Evolutionary conservation across 2,888 invertebrate species (phyloP), one percentile per base, ranked within the genome.

Genomic region (Andricus curvator): DNA sequence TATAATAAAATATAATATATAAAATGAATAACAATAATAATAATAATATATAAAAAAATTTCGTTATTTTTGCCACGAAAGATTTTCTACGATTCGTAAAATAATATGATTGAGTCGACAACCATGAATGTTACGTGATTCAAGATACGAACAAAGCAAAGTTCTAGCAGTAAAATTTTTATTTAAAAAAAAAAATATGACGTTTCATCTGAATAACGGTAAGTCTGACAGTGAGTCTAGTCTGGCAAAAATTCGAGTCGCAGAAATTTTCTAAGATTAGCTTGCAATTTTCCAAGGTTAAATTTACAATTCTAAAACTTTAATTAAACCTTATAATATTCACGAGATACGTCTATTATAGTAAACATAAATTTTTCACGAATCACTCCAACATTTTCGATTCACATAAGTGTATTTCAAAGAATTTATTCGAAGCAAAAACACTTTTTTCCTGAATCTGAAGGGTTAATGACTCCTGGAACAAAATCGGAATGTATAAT

Each of bases 401-500:
- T 8, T 22, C 60, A 60, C 11, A 60, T 22, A 2, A 44, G 44
- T 68, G 17, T 11, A 15, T 25, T 62, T 5, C 9, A 62, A 15
- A 22, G 13, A 22, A 56, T 56, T n/a, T n/a, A 8, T 56, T n/a
- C 8, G 17, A 51, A 20, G 4, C 4, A 9, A 9, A 56, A 56
- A n/a, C 1, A n/a, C n/a, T 2, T 56, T 56, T 56, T 56, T n/a
- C n/a, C n/a, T 56, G n/a, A n/a, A 56, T 56, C 56, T n/a, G n/a
- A 67, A 33, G 20, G 41, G 70, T 29, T 70, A 70, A 70, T 29
- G 68, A 22, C 48, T 70, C 17, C 51, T 4, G 48, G 17, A 20
- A 70, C 29, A 9, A 29, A 70, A 51, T 33, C 48, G 48, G 70
- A 66, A 66, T 66, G 37, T 66, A 41, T 37, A 66, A 66, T 66